phyloP scores from a whole-genome alignment of 2,113 vertebrate species.

The Perognathus longimembris region DNA sequence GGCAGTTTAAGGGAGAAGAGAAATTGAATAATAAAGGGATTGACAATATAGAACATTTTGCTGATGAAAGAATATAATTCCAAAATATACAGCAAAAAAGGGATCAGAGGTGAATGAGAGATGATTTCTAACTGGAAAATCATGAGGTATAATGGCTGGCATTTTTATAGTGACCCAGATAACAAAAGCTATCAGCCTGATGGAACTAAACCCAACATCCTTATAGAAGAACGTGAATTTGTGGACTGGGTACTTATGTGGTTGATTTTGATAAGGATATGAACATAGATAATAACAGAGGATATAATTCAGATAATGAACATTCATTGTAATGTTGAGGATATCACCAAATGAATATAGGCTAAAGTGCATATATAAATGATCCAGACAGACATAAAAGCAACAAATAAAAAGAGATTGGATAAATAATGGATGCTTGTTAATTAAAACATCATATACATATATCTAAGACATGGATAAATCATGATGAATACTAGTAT shows the following conservation, averaged over 20 bases:
- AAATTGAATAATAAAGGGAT: neutral
- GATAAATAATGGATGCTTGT: slow-evolving; percentile 16
- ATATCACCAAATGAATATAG: neutral
- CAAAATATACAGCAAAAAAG: neutral
- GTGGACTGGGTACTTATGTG: neutral
- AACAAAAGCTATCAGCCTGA: neutral
- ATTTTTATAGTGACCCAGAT: slow-evolving; percentile 7
- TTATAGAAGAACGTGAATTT: neutral
- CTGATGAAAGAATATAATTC: neutral
- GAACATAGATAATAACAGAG: neutral
- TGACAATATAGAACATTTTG: neutral
- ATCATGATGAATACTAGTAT: slow-evolving; percentile 25
- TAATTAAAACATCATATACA: neutral
- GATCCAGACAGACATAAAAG: neutral
- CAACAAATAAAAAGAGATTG: neutral
- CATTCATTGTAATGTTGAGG: neutral
- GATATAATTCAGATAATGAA: slow-evolving; percentile 30
- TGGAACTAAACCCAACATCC: neutral
- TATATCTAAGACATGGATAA: slow-evolving; percentile 35
- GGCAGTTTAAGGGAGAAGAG: neutral
- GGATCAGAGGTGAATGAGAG: neutral
- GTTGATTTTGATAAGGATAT: neutral
- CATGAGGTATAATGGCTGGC: neutral
- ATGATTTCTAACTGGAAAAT: neutral
- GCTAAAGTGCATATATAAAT: slow-evolving; percentile 17